These are phyloP conservation scores for Gopherus evgoodei DNA, from an alignment of 2,113 vertebrate genomes.

Conservation along the genomic window DNA sequence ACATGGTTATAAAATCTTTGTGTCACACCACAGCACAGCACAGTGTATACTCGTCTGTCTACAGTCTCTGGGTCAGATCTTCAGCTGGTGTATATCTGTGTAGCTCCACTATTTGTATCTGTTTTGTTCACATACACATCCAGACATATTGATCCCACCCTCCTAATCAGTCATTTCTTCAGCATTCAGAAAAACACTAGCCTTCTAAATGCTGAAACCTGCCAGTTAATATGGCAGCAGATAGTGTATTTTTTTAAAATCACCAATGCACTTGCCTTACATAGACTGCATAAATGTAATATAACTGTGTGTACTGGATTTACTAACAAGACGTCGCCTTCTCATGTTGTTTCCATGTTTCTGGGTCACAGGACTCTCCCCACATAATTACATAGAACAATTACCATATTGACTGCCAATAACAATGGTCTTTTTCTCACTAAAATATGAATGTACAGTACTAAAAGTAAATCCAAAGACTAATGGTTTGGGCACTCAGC, in stretches of 20 bases:
- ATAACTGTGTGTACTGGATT: not conserved
- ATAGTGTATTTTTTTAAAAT: not conserved
- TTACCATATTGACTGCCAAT: constrained; percentile 33
- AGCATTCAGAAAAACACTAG: not conserved
- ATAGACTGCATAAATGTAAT: not conserved
- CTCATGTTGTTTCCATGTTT: constrained; percentile 6
- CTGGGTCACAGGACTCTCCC: constrained; percentile 17
- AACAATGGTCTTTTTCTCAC: constrained; percentile 42
- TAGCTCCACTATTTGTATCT: not conserved
- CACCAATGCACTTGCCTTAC: not conserved
- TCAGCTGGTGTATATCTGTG: not conserved
- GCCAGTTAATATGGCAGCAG: not conserved
- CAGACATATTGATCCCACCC: not conserved
- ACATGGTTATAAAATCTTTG: not conserved
- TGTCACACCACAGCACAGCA: not conserved
- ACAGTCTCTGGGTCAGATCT: not conserved
- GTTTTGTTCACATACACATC: not conserved
- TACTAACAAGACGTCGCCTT: not conserved
- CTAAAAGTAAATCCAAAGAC: constrained; percentile 11
- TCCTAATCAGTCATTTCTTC: not conserved
- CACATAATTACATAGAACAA: constrained; percentile 15
- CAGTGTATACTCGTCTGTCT: not conserved
- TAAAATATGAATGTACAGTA: not conserved
- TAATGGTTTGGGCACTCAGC: constrained; percentile 37
- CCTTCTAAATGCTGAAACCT: not conserved